Percentiles rank a stretch among this genome's conserved stretches.
Evolutionary conservation across 2,888 invertebrate genomes (phyloP).

Genomic region (Eupeodes latifasciatus): DNA sequence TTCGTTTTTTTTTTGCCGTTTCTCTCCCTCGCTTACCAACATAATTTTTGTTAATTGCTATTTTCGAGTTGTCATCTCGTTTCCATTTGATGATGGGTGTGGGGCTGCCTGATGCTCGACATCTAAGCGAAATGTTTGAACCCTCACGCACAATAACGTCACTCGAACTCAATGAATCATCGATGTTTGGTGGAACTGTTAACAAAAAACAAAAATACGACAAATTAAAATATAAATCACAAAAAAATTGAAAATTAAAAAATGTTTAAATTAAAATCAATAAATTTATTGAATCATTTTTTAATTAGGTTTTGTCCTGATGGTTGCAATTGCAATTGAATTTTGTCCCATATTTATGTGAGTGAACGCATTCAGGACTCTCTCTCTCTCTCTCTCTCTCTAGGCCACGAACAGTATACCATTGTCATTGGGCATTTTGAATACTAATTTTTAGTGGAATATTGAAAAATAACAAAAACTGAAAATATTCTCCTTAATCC

Average conservation of each 20-base stretch:
- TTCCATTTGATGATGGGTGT: conserved; percentile 95
- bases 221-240: conserved; percentile 9
- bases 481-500: conserved; percentile 26
- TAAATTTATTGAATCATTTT: conserved; percentile 40
- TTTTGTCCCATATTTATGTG: background rate
- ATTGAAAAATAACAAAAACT: background rate
- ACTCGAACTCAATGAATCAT: conserved; percentile 94
- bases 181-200: conserved; percentile 95
- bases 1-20: conserved; percentile 1
- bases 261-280: conserved; percentile 33
- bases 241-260: conserved; percentile 14
- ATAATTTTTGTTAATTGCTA: conserved; percentile 93
- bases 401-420: no score
- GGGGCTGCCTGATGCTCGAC: conserved; percentile 95
- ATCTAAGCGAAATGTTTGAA: conserved; percentile 93
- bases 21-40: conserved; percentile 86
- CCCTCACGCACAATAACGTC: conserved; percentile 95
- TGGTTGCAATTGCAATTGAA: conserved; percentile 19
- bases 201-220: conserved; percentile 31
- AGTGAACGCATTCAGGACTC: no score
- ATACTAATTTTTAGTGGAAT: conserved; percentile 29
- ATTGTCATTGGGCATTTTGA: background rate
- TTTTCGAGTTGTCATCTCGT: conserved; percentile 94
- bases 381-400: no score
- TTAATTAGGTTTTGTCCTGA: conserved; percentile 45